Evolutionary conservation across 1,140 invertebrate genomes (phyloP), one percentile per base, ranked within the genome.

Genomic region (Sarcophaga bullata): DNA sequence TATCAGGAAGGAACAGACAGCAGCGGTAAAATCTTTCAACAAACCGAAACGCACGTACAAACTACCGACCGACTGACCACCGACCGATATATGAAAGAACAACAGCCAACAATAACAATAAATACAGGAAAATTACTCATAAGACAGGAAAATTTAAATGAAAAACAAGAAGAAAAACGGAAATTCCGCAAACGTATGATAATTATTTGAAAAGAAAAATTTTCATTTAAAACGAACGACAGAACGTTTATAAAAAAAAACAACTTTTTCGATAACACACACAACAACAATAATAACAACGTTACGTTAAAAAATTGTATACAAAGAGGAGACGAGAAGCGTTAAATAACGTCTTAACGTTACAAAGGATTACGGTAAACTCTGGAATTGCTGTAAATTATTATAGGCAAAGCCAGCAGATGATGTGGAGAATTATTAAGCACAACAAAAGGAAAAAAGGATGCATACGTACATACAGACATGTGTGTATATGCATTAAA

Each of bases 311-410:
- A 37, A 37, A 37, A 37, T n/a, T 37, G 25, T 37, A 37, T 37
- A 37, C 25, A 37, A 37, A 19, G 62, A 9, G 17, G 17, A 6
- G 62, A 25, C 17, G 17, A 9, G 6, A 72, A 7, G 6, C 19
- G 62, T 8, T 19, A 37, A 37, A 37, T 37, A 4, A 76, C 73
- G 48, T 48, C 75, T 78, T 52, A 9, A 78, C 75, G 75, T 78
- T 78, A 52, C 75, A 78, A 78, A 78, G 75, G 75, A 78, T 78
- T 50, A 78, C 13, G n/a, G 8, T 52, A 78, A 78, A 78, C 75
- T 78, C 75, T 50, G 15, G n/a, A 17, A 48, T 50, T 47, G 10
- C 17, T 48, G 48, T 52, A 78, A 78, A 78, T 52, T 37, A 37
- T 37, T 37, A 37, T 37, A 37, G 25, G 52, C 75, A 78, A 3